phyloP scores from a whole-genome alignment of 2,113 vertebrate genomes.

The Alectura lathami region DNA sequence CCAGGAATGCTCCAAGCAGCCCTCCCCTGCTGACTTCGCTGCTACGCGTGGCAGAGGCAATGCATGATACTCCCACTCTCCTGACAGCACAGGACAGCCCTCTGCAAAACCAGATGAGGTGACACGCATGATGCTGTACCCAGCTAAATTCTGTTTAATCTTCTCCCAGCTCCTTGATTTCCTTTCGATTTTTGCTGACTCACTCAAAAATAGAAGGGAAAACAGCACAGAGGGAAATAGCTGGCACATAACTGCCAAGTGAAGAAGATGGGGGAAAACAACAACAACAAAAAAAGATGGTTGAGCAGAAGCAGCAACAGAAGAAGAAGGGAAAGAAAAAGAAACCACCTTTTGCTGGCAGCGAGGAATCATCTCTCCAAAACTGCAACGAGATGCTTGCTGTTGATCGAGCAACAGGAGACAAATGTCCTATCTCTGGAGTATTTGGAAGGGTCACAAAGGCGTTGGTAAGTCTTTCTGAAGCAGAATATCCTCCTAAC shows the following conservation, averaged over 20 bases:
- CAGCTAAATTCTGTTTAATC: not conserved
- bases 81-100: fast-evolving
- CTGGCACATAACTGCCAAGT: not conserved
- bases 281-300: fast-evolving
- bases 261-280: too few relatives aligned
- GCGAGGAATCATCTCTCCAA: not conserved
- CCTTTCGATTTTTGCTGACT: not conserved
- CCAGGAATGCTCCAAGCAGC: not conserved
- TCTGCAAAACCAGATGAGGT: not conserved
- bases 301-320: not conserved
- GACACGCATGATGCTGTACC: not conserved
- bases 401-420: not conserved
- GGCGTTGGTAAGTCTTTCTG: not conserved
- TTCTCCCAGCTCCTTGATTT: not conserved
- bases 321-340: not conserved
- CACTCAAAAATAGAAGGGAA: not conserved
- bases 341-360: not conserved
- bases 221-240: not conserved
- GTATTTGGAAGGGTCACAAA: not conserved
- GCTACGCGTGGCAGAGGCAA: not conserved
- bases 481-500: not conserved
- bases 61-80: not conserved
- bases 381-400: not conserved
- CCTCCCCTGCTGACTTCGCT: not conserved
- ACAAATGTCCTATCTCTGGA: not conserved